Evolutionary conservation across 2,888 invertebrate species (phyloP), one percentile per base, ranked within the genome.

Genomic region (Lithodes maja): DNA sequence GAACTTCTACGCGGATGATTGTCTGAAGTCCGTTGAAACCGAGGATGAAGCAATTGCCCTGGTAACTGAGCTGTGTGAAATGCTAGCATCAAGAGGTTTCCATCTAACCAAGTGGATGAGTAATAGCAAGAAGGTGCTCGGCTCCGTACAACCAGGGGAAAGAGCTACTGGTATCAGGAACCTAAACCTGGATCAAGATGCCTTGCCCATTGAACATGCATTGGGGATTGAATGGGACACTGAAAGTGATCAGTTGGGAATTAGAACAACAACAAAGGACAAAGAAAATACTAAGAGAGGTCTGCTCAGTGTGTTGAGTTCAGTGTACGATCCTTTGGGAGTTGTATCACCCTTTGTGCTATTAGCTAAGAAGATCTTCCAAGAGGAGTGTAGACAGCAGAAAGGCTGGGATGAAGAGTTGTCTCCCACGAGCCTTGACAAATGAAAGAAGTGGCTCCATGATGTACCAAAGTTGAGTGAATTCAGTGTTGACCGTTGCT

Each of bases 1-100:
- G 2, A 83, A 71, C 15, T 71, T 83, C 71, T 83, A 71, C 71
- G 33, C 49, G 3, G 83, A 83, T 83, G 83, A 71, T 50, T 71
- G 15, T 68, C 54, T 17, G 9, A 3, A 15, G 53, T 81, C 55
- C 7, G 52, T 52, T 17, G 49, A 3, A 9, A 12, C 3, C 7
- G 52, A 12, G 7, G 49, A 78, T 9, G 50, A 50, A 50, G 49
- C 78, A 1, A 33, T 15, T 15, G n/a, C n/a, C 7, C 5, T 74
- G 5, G 74, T n/a, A 15, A n/a, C 15, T 15, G n/a, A n/a, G 15
- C 74, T 17, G 74, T 15, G n/a, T 7, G 5, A 74, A 7, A 49
- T 79, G 7, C 33, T 53, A 5, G 12, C 53, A 49, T 3, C 3
- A 3, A 50, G 79, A 79, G 79, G 79, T 50, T 79, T 79, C 52